phyloP scores from a whole-genome alignment of 2,113 vertebrate genomes.

The Pedionomus torquatus region DNA sequence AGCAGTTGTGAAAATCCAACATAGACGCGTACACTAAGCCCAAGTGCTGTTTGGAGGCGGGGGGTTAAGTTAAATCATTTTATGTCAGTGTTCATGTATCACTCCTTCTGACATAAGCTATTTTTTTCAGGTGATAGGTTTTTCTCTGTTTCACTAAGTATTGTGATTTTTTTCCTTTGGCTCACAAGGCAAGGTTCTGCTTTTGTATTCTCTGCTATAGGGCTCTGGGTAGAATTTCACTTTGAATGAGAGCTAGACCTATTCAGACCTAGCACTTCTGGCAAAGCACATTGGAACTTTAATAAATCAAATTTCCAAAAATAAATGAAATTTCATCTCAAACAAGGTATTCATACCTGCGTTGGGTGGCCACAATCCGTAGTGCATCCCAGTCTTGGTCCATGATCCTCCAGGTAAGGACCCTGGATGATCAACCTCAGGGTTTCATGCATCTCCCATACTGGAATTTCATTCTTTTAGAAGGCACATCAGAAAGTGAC shows the following conservation, averaged over 20 bases:
- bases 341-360: fast-evolving
- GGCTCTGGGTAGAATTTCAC: not conserved
- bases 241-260: not conserved
- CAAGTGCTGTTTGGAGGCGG: not conserved
- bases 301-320: not conserved
- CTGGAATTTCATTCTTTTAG: not conserved
- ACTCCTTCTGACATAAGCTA: fast-evolving
- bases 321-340: not conserved
- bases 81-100: fast-evolving
- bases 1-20: not conserved
- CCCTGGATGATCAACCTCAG: not conserved
- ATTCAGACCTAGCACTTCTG: not conserved
- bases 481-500: not conserved
- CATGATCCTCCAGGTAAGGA: not conserved
- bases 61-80: not conserved
- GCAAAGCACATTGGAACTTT: not conserved
- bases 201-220: not conserved
- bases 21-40: fast-evolving
- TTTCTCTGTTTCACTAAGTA: not conserved
- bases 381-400: not conserved
- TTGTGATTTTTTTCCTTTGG: not conserved
- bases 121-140: not conserved
- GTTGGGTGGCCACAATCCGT: not conserved
- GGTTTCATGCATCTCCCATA: not conserved
- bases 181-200: not conserved